Conservation (phyloP, 2,113 vertebrate genomes). For the Ascaphus truei region DNA sequence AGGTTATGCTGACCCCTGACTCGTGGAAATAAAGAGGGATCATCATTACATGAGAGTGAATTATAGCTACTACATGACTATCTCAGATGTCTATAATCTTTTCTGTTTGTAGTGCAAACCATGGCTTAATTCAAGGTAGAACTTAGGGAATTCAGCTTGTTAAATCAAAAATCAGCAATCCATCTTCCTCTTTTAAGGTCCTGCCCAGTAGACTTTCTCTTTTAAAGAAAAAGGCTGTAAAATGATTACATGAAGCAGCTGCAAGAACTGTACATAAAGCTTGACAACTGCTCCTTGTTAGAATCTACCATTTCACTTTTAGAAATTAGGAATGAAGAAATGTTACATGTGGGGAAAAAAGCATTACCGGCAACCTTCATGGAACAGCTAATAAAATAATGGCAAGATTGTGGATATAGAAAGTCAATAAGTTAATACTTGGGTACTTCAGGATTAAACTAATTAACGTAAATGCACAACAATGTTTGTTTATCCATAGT, state of each 20-base stretch:
- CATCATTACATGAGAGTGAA: slow-evolving; percentile 62
- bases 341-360: too few relatives aligned
- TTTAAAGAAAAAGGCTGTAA: slow-evolving; percentile 47
- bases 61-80: slow-evolving; percentile 51
- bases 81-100: slow-evolving; percentile 48
- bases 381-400: too few relatives aligned
- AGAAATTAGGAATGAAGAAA: too few relatives aligned
- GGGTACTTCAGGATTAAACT: too few relatives aligned
- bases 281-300: background rate
- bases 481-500: too few relatives aligned
- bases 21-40: slow-evolving; percentile 65
- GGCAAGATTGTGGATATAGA: too few relatives aligned
- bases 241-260: slow-evolving; percentile 51
- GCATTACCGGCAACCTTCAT: too few relatives aligned
- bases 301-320: too few relatives aligned
- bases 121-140: slow-evolving; percentile 49
- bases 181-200: slow-evolving; percentile 43
- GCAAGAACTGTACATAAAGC: slow-evolving; percentile 38
- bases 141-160: slow-evolving; percentile 49
- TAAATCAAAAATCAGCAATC: slow-evolving; percentile 48
- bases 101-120: slow-evolving; percentile 44
- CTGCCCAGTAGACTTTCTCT: slow-evolving; percentile 42
- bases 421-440: too few relatives aligned
- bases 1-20: slow-evolving; percentile 67
- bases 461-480: too few relatives aligned